These are phyloP conservation scores for Desoria tigrina DNA, from an alignment of 2,888 invertebrate species.

Conservation along the genomic window DNA sequence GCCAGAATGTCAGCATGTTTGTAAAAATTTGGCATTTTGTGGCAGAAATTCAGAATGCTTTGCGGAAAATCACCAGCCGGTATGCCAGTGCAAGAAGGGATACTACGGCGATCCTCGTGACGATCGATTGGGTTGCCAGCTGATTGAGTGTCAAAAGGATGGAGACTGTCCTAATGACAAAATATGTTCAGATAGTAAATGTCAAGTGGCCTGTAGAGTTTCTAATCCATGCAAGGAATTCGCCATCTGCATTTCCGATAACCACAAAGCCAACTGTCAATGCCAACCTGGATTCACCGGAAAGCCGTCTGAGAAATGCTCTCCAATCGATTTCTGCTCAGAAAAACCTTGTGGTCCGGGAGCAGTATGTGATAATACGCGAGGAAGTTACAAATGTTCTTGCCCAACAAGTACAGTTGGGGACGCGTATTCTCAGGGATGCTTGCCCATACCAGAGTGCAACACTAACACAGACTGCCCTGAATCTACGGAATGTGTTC, in stretches of 20 bases:
- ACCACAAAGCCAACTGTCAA: conserved; percentile 74
- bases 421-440: conserved; percentile 81
- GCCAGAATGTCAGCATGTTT: conserved; percentile 74
- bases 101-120: conserved; percentile 73
- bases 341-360: conserved; percentile 77
- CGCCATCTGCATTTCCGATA: conserved; percentile 80
- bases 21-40: conserved; percentile 68
- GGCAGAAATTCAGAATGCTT: conserved; percentile 69
- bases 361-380: conserved; percentile 75
- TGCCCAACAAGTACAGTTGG: conserved; percentile 80
- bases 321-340: conserved; percentile 75
- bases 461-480: conserved; percentile 78
- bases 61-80: conserved; percentile 70
- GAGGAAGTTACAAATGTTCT: conserved; percentile 76
- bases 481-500: conserved; percentile 72
- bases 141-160: conserved; percentile 72
- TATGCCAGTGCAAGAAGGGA: conserved; percentile 76
- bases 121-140: conserved; percentile 75
- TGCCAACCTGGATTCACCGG: conserved; percentile 88
- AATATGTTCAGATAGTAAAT: conserved; percentile 77
- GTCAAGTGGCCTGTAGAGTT: conserved; percentile 81
- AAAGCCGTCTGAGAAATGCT: conserved; percentile 71
- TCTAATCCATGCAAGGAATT: conserved; percentile 83
- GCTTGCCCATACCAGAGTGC: conserved; percentile 79
- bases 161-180: conserved; percentile 78